Percentiles rank a stretch among this genome's conserved stretches.
These are phyloP conservation scores for Sphaerodactylus townsendi DNA, from an alignment of 2,113 vertebrate genomes.

Conservation along the genomic window DNA sequence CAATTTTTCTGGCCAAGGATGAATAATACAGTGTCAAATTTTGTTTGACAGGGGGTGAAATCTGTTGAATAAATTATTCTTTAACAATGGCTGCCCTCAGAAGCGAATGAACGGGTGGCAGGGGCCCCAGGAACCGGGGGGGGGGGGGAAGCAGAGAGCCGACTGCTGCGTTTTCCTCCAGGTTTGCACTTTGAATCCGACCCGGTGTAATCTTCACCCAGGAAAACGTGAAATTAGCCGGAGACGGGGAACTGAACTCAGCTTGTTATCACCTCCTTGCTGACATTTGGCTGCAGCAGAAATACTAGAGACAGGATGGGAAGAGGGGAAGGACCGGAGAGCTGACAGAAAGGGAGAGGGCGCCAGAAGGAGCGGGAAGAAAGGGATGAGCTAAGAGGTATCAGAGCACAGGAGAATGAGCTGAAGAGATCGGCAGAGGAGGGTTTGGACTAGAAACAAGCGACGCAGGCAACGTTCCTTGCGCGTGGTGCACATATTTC, in stretches of 20 bases:
- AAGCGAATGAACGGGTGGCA: neutral
- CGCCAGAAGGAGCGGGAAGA: too few species aligned
- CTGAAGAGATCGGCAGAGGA: neutral
- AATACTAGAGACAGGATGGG: neutral
- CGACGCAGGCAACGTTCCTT: neutral
- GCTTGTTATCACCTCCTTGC: neutral
- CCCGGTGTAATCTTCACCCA: neutral
- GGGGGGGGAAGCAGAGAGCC: neutral
- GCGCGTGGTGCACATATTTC: neutral
- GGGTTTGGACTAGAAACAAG: neutral
- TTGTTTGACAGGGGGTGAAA: slow-evolving; percentile 16
- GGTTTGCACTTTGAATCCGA: neutral
- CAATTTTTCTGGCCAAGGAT: neutral
- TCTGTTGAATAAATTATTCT: slow-evolving; percentile 1
- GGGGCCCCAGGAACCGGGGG: neutral
- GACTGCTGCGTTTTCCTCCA: neutral
- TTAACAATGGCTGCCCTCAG: neutral
- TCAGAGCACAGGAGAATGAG: neutral
- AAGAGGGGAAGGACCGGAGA: neutral
- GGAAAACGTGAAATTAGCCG: neutral
- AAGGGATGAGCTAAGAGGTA: neutral
- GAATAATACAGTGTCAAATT: slow-evolving; percentile 4
- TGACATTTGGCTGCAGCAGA: neutral
- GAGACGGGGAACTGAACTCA: neutral
- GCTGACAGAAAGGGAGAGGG: too few species aligned